Evolutionary conservation across 2,888 invertebrate genomes (phyloP).

Genomic region (Pterostichus madidus): DNA sequence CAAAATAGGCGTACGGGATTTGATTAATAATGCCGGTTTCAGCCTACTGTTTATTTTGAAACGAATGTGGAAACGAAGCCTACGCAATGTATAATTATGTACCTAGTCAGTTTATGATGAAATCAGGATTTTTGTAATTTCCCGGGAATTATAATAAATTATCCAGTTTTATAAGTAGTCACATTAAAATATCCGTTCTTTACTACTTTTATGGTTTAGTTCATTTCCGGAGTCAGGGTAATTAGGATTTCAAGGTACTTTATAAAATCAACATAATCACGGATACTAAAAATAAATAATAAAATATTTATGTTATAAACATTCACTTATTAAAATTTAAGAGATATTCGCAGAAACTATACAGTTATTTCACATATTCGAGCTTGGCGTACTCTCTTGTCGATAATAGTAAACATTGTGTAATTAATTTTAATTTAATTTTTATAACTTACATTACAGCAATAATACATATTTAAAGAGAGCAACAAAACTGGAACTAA

Average conservation of each 20-base stretch:
- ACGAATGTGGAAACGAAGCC: slow-evolving; percentile 31
- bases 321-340: no score
- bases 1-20: slow-evolving; percentile 8
- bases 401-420: no score
- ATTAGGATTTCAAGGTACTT: neutral
- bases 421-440: no score
- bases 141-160: slow-evolving; percentile 22
- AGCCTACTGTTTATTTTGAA: slow-evolving; percentile 28
- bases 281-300: no score
- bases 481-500: no score
- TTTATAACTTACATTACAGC: no score
- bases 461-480: no score
- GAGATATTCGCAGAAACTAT: no score
- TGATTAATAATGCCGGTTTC: slow-evolving; percentile 13
- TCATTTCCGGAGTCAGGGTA: neutral
- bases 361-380: no score
- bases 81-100: slow-evolving; percentile 43
- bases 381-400: no score
- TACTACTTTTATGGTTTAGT: no score
- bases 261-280: neutral
- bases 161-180: slow-evolving; percentile 14
- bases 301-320: no score
- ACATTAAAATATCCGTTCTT: slow-evolving; percentile 21
- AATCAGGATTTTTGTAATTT: slow-evolving; percentile 48
- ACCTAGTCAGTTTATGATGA: slow-evolving; percentile 24